These are phyloP conservation scores for Bombus pyrosoma DNA, from an alignment of 1,140 invertebrate genomes.

Conservation along the genomic window DNA sequence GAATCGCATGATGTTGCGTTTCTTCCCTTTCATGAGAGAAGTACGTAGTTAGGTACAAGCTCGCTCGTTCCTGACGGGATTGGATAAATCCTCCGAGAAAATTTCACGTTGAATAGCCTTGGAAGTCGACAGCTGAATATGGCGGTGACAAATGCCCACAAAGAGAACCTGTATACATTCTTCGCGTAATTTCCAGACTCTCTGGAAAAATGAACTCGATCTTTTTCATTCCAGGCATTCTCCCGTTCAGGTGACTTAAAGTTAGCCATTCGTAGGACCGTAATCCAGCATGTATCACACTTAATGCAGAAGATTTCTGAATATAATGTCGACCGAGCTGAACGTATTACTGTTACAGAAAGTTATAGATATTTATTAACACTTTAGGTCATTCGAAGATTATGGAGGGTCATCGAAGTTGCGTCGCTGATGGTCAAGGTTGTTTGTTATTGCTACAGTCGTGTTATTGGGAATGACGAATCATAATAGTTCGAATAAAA, in stretches of 20 bases:
- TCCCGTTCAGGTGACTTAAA: background rate
- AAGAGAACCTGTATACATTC: background rate
- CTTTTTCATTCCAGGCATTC: background rate
- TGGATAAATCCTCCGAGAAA: conserved; percentile 3
- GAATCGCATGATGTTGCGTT: conserved; percentile 15
- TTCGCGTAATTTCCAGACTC: conserved; percentile 9
- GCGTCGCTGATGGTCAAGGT: background rate
- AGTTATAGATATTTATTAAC: background rate
- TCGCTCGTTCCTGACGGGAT: too few species aligned
- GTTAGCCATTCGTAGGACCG: background rate
- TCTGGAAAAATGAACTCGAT: background rate
- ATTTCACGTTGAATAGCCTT: background rate
- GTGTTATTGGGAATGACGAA: too few species aligned
- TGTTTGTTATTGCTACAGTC: background rate
- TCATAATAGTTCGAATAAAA: too few species aligned
- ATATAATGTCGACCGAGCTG: background rate
- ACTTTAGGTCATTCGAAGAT: background rate
- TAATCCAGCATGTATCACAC: background rate
- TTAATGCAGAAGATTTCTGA: background rate
- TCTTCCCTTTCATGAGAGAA: background rate
- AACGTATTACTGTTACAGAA: background rate
- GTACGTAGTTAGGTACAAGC: background rate
- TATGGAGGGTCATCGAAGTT: too few species aligned
- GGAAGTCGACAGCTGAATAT: background rate
- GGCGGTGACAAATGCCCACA: background rate